phyloP scores from a whole-genome alignment of 2,797 vertebrate species.

The Bradypodion pumilum region DNA sequence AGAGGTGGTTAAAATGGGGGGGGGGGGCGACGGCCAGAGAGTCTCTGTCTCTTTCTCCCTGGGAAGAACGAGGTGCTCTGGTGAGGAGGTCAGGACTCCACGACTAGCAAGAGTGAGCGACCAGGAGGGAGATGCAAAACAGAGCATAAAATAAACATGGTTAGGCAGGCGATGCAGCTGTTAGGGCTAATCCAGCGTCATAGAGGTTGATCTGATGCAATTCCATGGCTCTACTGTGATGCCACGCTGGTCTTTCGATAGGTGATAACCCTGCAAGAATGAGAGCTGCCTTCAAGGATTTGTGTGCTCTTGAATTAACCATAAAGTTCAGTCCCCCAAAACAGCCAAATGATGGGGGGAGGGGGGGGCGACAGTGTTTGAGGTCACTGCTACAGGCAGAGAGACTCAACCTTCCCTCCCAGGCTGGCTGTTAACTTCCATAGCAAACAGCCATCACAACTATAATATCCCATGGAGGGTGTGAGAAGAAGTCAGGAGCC shows the following conservation, averaged over 20 bases:
- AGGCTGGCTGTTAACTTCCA: neutral
- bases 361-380: neutral
- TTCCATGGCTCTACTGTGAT: neutral
- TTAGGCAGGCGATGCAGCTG: neutral
- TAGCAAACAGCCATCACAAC: neutral
- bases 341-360: no score
- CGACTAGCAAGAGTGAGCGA: no score
- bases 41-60: neutral
- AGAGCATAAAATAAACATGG: neutral
- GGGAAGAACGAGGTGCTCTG: neutral
- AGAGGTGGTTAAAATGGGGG: neutral
- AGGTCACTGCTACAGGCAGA: neutral
- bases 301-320: constrained; percentile 4
- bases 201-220: neutral
- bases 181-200: neutral
- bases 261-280: neutral
- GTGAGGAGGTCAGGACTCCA: neutral
- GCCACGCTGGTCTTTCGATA: neutral
- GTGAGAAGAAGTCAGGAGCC: neutral
- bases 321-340: neutral
- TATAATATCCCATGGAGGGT: neutral
- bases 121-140: neutral
- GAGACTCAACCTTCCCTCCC: neutral
- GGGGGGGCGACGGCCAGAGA: neutral
- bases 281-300: neutral